These are phyloP conservation scores for Psilopogon haemacephalus DNA, from an alignment of 2,113 vertebrate species.

Conservation along the genomic window DNA sequence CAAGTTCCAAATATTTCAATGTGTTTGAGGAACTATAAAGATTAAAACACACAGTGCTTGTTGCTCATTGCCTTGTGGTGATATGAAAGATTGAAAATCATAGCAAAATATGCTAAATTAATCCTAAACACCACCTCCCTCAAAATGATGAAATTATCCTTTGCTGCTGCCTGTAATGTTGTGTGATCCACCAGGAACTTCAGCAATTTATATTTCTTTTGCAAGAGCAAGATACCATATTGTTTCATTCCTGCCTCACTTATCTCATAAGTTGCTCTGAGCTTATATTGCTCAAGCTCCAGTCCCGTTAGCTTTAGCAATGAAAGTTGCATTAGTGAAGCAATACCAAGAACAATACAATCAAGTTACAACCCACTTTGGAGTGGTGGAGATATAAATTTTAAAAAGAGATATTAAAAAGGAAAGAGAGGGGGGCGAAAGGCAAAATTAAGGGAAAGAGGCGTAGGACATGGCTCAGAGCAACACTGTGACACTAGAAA, in stretches of 20 bases:
- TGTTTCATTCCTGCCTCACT: not conserved
- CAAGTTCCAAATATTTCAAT: not conserved
- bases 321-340: not conserved
- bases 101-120: not conserved
- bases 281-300: slow-evolving; percentile 28
- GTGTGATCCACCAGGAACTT: not conserved
- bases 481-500: not conserved
- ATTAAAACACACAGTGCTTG: not conserved
- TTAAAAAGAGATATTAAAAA: not conserved
- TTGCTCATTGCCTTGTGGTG: not conserved
- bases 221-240: not conserved
- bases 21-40: not conserved
- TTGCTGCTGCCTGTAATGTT: not conserved
- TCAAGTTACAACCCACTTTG: not conserved
- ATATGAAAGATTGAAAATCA: not conserved
- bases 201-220: slow-evolving; percentile 17
- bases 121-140: not conserved
- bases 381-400: too few species aligned
- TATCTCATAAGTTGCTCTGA: slow-evolving; percentile 3
- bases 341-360: not conserved
- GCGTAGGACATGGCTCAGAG: not conserved
- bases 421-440: fast-evolving
- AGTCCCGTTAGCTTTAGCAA: not conserved
- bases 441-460: not conserved
- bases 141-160: not conserved